Conservation (phyloP, 1,140 invertebrate genomes). For the Batillaria attramentaria region DNA sequence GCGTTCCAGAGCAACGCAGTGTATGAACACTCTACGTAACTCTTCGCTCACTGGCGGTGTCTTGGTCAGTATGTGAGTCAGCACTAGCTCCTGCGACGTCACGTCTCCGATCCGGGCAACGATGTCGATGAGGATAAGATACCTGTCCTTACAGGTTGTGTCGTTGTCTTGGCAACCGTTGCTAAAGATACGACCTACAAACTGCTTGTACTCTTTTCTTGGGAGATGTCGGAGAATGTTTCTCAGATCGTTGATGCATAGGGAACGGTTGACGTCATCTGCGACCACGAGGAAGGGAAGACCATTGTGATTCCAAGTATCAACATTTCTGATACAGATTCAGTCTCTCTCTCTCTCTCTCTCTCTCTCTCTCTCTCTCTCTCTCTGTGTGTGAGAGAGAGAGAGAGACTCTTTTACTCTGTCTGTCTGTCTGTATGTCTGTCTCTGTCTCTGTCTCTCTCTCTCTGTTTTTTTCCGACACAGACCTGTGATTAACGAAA, state of each 20-base stretch:
- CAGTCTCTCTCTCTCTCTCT: no score
- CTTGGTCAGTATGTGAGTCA: constrained; percentile 29
- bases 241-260: constrained; percentile 39
- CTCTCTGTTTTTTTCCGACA: no score
- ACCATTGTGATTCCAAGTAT: no score
- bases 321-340: no score
- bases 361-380: no score
- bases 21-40: constrained; percentile 33
- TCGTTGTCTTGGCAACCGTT: constrained; percentile 29
- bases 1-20: constrained; percentile 32
- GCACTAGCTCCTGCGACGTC: constrained; percentile 35
- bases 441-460: no score
- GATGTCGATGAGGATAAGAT: constrained; percentile 44
- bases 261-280: constrained; percentile 43
- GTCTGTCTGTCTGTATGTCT: no score
- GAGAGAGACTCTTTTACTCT: no score
- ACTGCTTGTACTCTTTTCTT: constrained; percentile 22
- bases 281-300: no score
- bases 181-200: constrained; percentile 29
- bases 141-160: constrained; percentile 30
- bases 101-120: constrained; percentile 33
- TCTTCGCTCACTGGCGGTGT: constrained; percentile 36
- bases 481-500: no score
- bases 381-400: no score
- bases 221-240: constrained; percentile 19